These are phyloP conservation scores for Montifringilla adamsi DNA, from an alignment of 2,113 vertebrate species.

Conservation along the genomic window DNA sequence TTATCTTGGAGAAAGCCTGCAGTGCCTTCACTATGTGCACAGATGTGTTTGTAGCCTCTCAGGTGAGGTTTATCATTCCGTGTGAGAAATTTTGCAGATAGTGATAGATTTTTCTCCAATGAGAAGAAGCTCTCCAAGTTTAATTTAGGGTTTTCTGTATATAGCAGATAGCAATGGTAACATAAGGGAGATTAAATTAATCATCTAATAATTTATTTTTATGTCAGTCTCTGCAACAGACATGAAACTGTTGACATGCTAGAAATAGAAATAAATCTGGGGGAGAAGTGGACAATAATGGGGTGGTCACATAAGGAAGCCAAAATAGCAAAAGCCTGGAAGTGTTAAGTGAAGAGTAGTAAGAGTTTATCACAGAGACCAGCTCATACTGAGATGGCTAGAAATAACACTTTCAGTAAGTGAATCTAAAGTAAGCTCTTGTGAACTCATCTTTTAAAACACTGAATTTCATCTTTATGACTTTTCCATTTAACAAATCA, in stretches of 20 bases:
- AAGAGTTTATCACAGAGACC: not conserved
- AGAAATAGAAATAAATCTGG: not conserved
- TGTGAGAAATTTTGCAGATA: not conserved
- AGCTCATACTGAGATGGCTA: not conserved
- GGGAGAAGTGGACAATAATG: not conserved
- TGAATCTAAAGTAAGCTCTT: not conserved
- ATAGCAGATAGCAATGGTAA: not conserved
- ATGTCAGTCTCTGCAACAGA: not conserved
- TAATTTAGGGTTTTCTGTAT: not conserved
- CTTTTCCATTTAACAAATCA: not conserved
- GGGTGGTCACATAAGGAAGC: not conserved
- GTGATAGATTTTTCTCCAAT: not conserved
- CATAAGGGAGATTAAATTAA: not conserved
- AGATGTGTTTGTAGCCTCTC: not conserved
- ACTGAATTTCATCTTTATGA: not conserved
- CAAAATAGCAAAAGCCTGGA: not conserved
- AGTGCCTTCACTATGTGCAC: not conserved
- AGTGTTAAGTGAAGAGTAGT: not conserved
- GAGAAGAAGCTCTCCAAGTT: not conserved
- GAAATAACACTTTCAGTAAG: not conserved
- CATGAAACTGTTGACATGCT: not conserved
- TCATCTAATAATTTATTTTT: not conserved
- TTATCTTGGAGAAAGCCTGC: not conserved
- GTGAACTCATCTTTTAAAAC: not conserved
- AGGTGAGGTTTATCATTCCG: not conserved